Evolutionary conservation across 2,113 vertebrate genomes (phyloP), one percentile per base, ranked within the genome.

Genomic region (Trochalopteron elliotii): DNA sequence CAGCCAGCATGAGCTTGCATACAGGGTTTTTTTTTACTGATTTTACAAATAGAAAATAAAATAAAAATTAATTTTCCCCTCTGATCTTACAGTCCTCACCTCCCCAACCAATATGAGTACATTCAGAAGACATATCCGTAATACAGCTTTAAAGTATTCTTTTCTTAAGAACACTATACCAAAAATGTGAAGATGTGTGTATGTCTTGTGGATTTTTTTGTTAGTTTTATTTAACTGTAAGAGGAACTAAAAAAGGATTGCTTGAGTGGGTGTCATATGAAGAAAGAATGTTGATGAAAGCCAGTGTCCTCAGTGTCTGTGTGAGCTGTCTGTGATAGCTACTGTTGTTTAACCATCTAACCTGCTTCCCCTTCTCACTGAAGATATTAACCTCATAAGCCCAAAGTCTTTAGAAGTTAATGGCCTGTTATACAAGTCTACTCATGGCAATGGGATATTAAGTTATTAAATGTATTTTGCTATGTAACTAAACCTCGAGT

Each of bases 391-490:
- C 95, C 94, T 97, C 88, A 76, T 94, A 95, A 97, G 65, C 68
- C 76, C 67, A 77, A 94, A 97, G 90, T 95, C 76, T 92, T 94
- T 96, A 84, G 79, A 96, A 98, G 90, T 97, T 98, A 98, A 98
- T 97, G 96, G 31, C 79, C 96, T 98, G 95, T 97, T 98, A 86
- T 94, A 97, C 93, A 97, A 94, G 64, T 90, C 72, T 97, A 15
- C 96, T 98, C 86, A 64, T 91, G 84, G 88, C 74, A 90, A 95
- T 94, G 90, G 91, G 91, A 95, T 97, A 97, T 98, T 97, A 96
- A 94, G 95, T 97, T 98, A 97, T 97, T 96, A 96, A 96, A 96
- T 93, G 69, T 83, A 74, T 83, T 98, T 98, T 95, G 74, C 94
- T 93, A 59, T 93, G 40, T 93, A 97, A 97, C 94, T 96, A 93